Evolutionary conservation across 2,113 vertebrate genomes (phyloP), one percentile per base, ranked within the genome.

Genomic region (Hyperopisus bebe): DNA sequence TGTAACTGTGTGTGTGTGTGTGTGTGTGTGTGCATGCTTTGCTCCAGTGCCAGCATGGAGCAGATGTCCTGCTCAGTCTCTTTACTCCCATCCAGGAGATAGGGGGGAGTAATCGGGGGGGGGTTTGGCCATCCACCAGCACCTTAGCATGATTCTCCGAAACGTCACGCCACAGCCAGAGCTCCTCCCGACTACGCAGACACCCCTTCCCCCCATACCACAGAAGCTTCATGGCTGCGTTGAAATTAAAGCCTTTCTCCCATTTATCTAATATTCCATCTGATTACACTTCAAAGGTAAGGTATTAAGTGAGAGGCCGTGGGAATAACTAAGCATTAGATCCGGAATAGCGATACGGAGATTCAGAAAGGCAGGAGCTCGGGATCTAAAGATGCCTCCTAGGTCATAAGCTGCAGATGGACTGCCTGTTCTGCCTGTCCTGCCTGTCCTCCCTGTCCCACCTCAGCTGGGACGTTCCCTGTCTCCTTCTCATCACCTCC

Each of bases 401-500:
- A 44, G 17, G 39, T 84, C 42, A 84, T 17, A 39, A 82, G 77
- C 35, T 21, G 15, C 27, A 70, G 19, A 17, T 21, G 9, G 44
- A 46, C 17, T 1, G 21, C 39, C 39, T 21, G 13, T 82, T 1
- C 77, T 3, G 11, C 77, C 27, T 44, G 24, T 35, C 17, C 9
- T 4, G 31, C 27, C 31, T 19, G 15, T 47, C 6, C 80, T 21
- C 6, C 21, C 39, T 47, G 27, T 44, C 44, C 15, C 21, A 9
- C 8, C 55, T 62, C 24, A 62, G 8, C 55, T 62, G 8, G n/a
- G 9, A 84, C 3, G 35, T 42, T 42, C 0, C 9, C 51, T 47
- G 4, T n/a, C 51, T 83, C 42, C 42, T 44, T 55, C 66, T 55
- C 90, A 91, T 86, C 93, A 88, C 92, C 93, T 88, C 0, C 94